These are phyloP conservation scores for Bambusicola thoracicus DNA, from an alignment of 2,113 vertebrate species.

Conservation along the genomic window DNA sequence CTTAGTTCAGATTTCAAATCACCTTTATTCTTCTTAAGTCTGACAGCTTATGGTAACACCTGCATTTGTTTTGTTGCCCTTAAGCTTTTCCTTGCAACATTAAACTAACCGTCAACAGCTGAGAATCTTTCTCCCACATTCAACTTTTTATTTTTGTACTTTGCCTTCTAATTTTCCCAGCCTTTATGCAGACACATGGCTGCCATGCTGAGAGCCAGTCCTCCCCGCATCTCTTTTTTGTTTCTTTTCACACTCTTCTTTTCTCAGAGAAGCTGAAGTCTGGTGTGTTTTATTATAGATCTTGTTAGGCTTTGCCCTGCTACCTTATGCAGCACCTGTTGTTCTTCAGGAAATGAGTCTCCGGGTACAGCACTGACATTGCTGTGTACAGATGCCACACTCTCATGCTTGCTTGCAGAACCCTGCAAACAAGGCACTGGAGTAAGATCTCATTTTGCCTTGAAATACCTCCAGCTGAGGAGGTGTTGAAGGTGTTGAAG, in stretches of 20 bases:
- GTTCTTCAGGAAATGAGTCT: not conserved
- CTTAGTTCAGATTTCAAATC: not conserved
- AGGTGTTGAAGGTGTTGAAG: too few species aligned
- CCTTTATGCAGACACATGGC: not conserved
- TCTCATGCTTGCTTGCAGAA: not conserved
- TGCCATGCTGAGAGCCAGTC: not conserved
- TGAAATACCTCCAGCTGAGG: not conserved
- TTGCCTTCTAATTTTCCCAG: not conserved
- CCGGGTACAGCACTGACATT: not conserved
- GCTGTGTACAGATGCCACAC: not conserved
- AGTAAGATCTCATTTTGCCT: not conserved
- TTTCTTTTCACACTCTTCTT: not conserved
- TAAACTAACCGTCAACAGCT: not conserved
- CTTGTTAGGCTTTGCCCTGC: not conserved
- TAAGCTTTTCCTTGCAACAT: not conserved
- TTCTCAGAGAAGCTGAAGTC: not conserved
- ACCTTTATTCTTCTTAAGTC: not conserved
- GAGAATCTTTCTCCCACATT: not conserved
- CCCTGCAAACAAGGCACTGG: not conserved
- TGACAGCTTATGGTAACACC: not conserved
- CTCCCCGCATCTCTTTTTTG: not conserved
- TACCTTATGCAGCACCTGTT: not conserved
- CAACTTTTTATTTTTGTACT: fast-evolving
- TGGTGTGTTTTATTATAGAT: not conserved
- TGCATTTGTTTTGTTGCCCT: not conserved